These are phyloP conservation scores for Digitonthophagus gazella DNA, from an alignment of 2,888 invertebrate genomes.

Conservation along the genomic window DNA sequence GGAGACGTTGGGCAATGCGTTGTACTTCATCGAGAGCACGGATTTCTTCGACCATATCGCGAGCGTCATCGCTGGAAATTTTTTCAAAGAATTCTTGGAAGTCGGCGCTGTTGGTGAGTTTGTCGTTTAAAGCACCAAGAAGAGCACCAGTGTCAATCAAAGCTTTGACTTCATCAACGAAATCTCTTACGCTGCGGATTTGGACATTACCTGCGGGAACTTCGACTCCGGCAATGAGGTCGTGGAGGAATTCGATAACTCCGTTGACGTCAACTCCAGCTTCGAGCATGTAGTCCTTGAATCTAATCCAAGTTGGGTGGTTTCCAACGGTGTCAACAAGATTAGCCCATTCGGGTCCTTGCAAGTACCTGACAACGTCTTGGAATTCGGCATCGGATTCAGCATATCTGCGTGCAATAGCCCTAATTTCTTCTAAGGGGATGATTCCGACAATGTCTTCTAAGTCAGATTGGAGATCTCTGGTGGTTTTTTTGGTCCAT, in stretches of 20 bases:
- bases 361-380: constrained; percentile 35
- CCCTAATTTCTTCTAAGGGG: constrained; percentile 35
- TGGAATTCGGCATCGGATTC: constrained; percentile 36
- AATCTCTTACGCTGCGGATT: constrained; percentile 22
- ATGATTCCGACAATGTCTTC: constrained; percentile 35
- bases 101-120: constrained; percentile 28
- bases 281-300: constrained; percentile 31
- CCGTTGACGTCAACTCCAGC: constrained; percentile 34
- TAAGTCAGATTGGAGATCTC: constrained; percentile 30
- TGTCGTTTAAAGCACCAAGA: constrained; percentile 22
- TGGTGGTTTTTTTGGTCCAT: constrained; percentile 16
- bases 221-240: constrained; percentile 28
- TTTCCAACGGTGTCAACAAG: constrained; percentile 30
- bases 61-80: constrained; percentile 28
- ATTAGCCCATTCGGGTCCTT: constrained; percentile 37
- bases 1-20: constrained; percentile 31
- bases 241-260: constrained; percentile 28
- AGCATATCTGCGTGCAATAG: constrained; percentile 33
- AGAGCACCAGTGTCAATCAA: constrained; percentile 23
- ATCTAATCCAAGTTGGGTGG: constrained; percentile 31
- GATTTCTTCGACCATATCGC: constrained; percentile 36
- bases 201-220: not conserved
- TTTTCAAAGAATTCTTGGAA: constrained; percentile 28
- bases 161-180: constrained; percentile 28
- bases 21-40: constrained; percentile 34